Percentiles rank a stretch among this genome's conserved stretches.
Evolutionary conservation across 2,888 invertebrate species (phyloP).

Genomic region (Pachliopta kotzebuea): DNA sequence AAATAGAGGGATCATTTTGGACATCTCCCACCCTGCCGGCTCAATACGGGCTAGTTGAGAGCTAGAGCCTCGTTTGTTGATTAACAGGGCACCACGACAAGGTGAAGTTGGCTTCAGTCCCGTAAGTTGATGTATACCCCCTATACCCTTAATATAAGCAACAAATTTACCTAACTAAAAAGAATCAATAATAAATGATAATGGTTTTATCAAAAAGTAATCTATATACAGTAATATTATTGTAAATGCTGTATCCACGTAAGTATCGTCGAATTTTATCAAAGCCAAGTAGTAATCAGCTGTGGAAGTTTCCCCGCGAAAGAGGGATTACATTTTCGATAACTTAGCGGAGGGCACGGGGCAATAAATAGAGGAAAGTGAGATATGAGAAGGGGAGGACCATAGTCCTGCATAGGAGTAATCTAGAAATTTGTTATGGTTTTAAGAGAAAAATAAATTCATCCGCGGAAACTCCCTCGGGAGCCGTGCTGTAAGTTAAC

Average conservation of each 20-base stretch:
- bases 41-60: no score
- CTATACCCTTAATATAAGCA: no score
- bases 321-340: conserved; percentile 79
- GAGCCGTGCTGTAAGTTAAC: conserved; percentile 55
- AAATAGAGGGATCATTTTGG: no score
- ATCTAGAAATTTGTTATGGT: conserved; percentile 78
- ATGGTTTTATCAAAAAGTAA: not conserved
- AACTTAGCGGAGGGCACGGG: conserved; percentile 70
- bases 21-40: no score
- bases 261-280: conserved; percentile 52
- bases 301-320: conserved; percentile 71
- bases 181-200: no score
- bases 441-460: conserved; percentile 65
- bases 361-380: conserved; percentile 73
- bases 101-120: no score
- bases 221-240: not conserved
- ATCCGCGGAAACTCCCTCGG: conserved; percentile 52
- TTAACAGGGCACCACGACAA: no score
- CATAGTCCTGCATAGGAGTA: conserved; percentile 51
- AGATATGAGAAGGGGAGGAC: conserved; percentile 51
- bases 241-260: conserved; percentile 42
- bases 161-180: no score
- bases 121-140: no score
- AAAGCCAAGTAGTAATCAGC: conserved; percentile 72
- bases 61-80: no score